Percentiles rank a stretch among this genome's conserved stretches.
Conservation (phyloP, 1,140 invertebrate species). For the Lepidostoma basale region DNA sequence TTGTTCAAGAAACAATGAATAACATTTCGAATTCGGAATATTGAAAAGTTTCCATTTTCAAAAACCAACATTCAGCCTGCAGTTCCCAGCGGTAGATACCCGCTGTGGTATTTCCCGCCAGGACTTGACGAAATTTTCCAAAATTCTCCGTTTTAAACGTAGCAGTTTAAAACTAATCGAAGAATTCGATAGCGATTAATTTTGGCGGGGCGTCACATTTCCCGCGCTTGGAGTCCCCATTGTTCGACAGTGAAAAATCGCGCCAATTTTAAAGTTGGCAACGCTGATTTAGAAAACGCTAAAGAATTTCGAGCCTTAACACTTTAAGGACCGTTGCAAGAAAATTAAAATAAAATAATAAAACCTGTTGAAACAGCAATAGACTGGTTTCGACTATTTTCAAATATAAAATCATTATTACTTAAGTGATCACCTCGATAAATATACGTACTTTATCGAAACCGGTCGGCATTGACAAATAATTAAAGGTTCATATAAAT, state of each 20-base stretch:
- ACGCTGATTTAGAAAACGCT: slow-evolving; percentile 36
- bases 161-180: slow-evolving; percentile 31
- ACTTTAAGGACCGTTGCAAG: background rate
- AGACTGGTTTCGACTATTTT: too few relatives aligned
- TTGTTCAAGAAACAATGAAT: too few relatives aligned
- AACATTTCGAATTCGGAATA: too few relatives aligned
- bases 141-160: slow-evolving; percentile 5
- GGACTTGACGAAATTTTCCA: background rate
- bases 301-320: slow-evolving; percentile 30
- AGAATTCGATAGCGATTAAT: slow-evolving; percentile 26
- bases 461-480: too few relatives aligned
- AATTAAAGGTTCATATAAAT: background rate
- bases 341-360: background rate
- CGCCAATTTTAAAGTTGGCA: slow-evolving; percentile 44
- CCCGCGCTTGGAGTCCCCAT: slow-evolving; percentile 15
- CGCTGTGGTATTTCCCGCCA: background rate
- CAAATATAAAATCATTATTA: too few relatives aligned
- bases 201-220: slow-evolving; percentile 18
- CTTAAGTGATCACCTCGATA: too few relatives aligned
- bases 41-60: too few relatives aligned
- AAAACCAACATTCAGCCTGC: too few relatives aligned
- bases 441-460: too few relatives aligned
- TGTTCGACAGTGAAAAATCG: slow-evolving; percentile 43
- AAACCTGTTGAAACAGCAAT: background rate
- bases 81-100: too few relatives aligned